These are phyloP conservation scores for Thaleichthys pacificus DNA, from an alignment of 2,797 vertebrate genomes.

Conservation along the genomic window DNA sequence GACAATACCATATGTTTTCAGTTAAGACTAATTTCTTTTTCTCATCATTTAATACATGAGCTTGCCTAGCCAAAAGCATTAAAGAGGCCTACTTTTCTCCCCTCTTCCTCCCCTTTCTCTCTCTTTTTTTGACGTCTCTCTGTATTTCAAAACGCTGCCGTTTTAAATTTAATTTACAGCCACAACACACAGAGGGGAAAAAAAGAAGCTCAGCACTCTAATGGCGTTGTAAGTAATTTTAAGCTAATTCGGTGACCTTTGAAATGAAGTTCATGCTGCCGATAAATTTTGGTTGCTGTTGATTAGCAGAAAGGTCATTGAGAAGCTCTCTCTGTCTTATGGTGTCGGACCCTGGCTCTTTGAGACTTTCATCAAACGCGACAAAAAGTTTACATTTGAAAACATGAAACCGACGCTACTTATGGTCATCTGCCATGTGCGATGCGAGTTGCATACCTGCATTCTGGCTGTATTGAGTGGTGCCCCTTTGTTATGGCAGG, in stretches of 20 bases:
- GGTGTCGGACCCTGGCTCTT: constrained; percentile 36
- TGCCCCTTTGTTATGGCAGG: not conserved
- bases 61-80: constrained; percentile 89
- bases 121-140: constrained; percentile 53
- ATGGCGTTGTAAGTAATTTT: constrained; percentile 95
- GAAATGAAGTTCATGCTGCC: constrained; percentile 87
- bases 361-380: not conserved
- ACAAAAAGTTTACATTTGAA: not conserved
- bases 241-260: constrained; percentile 96
- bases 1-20: constrained; percentile 93
- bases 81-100: constrained; percentile 76
- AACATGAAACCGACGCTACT: not conserved
- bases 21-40: constrained; percentile 95
- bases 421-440: not conserved
- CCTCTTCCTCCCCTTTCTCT: constrained; percentile 46
- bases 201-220: constrained; percentile 84
- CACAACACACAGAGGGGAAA: constrained; percentile 80
- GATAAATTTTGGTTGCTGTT: constrained; percentile 83
- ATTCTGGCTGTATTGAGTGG: not conserved
- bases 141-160: constrained; percentile 88
- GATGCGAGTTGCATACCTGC: not conserved
- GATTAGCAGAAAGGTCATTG: constrained; percentile 68
- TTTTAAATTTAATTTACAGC: constrained; percentile 96
- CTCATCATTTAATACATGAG: constrained; percentile 91
- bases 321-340: constrained; percentile 62